Conservation (phyloP, 2,113 vertebrate genomes). For the Myotis lucifugus region DNA sequence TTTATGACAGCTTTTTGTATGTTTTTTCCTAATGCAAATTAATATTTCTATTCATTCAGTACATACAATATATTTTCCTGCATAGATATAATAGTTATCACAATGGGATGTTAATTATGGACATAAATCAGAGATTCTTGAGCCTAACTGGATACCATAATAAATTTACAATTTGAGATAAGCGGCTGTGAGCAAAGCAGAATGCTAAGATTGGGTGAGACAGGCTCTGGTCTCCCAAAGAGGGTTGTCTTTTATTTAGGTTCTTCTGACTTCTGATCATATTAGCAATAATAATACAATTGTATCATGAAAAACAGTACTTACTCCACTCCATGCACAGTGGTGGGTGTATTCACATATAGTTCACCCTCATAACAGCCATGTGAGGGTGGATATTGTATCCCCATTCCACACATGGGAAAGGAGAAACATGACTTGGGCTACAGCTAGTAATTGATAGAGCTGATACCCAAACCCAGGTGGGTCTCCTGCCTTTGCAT, state of each 20-base stretch:
- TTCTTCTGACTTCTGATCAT: slow-evolving; percentile 56
- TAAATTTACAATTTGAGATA: slow-evolving; percentile 57
- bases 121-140: slow-evolving; percentile 62
- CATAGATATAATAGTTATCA: slow-evolving; percentile 60
- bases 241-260: not conserved
- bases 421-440: not conserved
- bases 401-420: not conserved
- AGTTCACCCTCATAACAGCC: not conserved
- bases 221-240: slow-evolving; percentile 29
- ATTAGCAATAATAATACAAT: not conserved
- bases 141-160: slow-evolving; percentile 54
- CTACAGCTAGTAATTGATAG: not conserved
- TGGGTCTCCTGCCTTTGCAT: not conserved
- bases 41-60: slow-evolving; percentile 59
- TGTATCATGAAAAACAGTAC: not conserved
- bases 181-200: slow-evolving; percentile 53
- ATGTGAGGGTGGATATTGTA: not conserved
- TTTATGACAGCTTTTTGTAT: slow-evolving; percentile 18
- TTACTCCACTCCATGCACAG: not conserved
- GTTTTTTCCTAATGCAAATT: slow-evolving; percentile 54
- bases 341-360: not conserved
- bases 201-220: not conserved
- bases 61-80: slow-evolving; percentile 41
- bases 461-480: not conserved
- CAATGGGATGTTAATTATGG: slow-evolving; percentile 71